Evolutionary conservation across 2,888 invertebrate genomes (phyloP), one percentile per base, ranked within the genome.

Genomic region (Lasioglossum morio): DNA sequence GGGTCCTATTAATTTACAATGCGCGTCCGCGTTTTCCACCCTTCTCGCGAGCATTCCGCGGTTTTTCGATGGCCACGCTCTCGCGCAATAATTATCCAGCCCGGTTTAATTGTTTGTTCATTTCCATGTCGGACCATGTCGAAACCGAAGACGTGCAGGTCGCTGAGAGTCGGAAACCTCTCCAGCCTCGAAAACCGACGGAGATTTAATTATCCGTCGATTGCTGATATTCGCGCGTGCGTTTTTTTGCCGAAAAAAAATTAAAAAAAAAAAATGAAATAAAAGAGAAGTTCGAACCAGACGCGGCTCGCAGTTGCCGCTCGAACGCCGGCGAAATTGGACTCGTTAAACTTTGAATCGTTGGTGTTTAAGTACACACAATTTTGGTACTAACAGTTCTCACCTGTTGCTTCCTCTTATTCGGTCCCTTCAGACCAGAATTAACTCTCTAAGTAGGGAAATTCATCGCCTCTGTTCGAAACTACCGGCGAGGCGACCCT

Each of bases 21-120:
- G 75, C 82, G 73, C 70, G 83, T 82, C 74, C 76, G 72, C 81
- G 76, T 81, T 40, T 84, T n/a, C 82, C 77, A 83, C 78, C 85
- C 85, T 79, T 78, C 76, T 10, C 30, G 81, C 87, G 70, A 84
- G 78, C 79, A 79, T 85, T 81, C n/a, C 53, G n/a, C 81, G 46
- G 60, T 81, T 70, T 43, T 70, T 75, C 86, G 34, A 77, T 84
- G 77, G 81, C 87, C 80, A 81, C 78, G 77, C 78, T 66, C 66
- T 75, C 74, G 40, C 37, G 72, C 84, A 75, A 85, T 83, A 53
- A 53, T 53, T 84, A 84, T 81, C 88, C 82, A 72, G 77, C 79
- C 63, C 81, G 70, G 30, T 53, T 60, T 23, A 30, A 23, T 48
- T 48, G 19, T 57, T 84, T 46, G 53, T 43, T 75, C 75, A 73